phyloP scores from a whole-genome alignment of 2,888 invertebrate genomes.

The Lamellibrachia columna region DNA sequence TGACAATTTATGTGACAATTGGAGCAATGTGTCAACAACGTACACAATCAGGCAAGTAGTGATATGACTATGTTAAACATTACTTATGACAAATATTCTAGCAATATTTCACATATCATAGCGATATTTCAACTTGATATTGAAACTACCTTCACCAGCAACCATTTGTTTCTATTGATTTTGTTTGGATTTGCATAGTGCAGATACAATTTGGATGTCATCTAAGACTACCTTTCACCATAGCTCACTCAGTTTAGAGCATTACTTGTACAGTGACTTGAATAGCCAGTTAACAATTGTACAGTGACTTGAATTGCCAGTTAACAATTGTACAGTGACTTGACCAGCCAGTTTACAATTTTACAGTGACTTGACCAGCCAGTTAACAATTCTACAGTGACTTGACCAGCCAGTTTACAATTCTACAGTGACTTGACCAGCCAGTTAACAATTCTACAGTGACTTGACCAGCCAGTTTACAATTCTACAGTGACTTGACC shows the following conservation, averaged over 20 bases:
- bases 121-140: not conserved
- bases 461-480: not conserved
- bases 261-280: not conserved
- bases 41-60: not conserved
- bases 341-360: not conserved
- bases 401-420: too few species aligned
- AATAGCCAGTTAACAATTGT: not conserved
- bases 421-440: not conserved
- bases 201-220: not conserved
- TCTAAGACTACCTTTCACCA: not conserved
- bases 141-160: not conserved
- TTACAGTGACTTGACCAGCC: too few species aligned
- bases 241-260: not conserved
- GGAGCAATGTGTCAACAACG: not conserved
- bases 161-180: not conserved
- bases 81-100: not conserved
- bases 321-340: not conserved
- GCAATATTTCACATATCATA: not conserved
- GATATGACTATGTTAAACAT: not conserved
- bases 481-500: too few species aligned
- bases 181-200: not conserved
- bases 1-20: conserved; percentile 11
- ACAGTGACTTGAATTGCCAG: not conserved
- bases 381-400: too few species aligned
- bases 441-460: not conserved